A percentile compares a stretch with the other conserved stretches of the same genome.
Conservation (phyloP, 2,888 invertebrate genomes). For the Melanotus villosus region DNA sequence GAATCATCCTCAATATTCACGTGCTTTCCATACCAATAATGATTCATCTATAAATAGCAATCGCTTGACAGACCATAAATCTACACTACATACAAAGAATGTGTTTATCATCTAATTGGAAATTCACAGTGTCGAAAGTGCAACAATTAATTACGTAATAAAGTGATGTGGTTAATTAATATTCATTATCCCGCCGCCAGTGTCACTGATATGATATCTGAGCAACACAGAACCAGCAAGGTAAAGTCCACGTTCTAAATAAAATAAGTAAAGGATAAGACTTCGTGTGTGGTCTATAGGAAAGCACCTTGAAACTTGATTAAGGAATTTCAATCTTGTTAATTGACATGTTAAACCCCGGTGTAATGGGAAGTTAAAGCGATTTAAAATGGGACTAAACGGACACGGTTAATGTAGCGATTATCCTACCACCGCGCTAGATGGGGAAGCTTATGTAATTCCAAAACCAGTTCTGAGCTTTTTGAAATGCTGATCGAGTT, state of each 20-base stretch:
- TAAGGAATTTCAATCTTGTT: constrained; percentile 61
- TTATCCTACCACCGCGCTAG: constrained; percentile 54
- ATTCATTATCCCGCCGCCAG: constrained; percentile 46
- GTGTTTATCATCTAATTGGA: constrained; percentile 34
- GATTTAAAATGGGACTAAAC: constrained; percentile 61
- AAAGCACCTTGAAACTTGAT: constrained; percentile 50
- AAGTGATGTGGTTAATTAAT: constrained; percentile 52
- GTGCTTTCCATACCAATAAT: constrained; percentile 29
- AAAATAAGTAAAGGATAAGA: constrained; percentile 34
- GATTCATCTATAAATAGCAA: constrained; percentile 29
- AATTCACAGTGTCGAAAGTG: constrained; percentile 42
- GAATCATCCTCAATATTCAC: constrained; percentile 44
- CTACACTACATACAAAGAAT: constrained; percentile 21
- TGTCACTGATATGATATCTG: constrained; percentile 51
- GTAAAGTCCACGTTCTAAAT: constrained; percentile 50
- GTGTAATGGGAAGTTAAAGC: constrained; percentile 55
- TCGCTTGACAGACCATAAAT: constrained; percentile 24
- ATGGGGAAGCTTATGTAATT: constrained; percentile 59
- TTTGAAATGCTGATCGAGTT: constrained; percentile 44
- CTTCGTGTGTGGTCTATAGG: constrained; percentile 57
- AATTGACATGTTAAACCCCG: constrained; percentile 65
- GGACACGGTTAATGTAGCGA: constrained; percentile 62
- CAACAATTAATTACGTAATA: constrained; percentile 42
- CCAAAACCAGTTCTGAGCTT: constrained; percentile 61
- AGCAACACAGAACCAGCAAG: constrained; percentile 47